A percentile compares a stretch with the other conserved stretches of the same genome.
phyloP scores from a whole-genome alignment of 2,797 vertebrate species.

The Cossypha caffra region DNA sequence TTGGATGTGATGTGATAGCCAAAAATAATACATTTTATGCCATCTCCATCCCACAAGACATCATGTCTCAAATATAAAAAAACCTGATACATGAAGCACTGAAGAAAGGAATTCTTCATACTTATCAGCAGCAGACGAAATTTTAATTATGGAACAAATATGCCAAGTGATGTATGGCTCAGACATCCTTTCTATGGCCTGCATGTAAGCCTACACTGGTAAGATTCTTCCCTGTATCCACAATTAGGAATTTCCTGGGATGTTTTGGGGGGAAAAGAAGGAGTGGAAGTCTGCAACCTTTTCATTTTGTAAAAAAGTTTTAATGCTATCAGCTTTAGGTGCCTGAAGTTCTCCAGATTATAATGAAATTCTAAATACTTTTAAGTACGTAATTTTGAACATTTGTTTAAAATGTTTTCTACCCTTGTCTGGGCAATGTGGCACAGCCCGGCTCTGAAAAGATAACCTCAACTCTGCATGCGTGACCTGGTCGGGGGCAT shows the following conservation, averaged over 20 bases:
- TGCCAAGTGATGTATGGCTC: neutral
- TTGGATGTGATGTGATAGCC: neutral
- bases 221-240: neutral
- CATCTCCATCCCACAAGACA: neutral
- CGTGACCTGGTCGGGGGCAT: neutral
- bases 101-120: neutral
- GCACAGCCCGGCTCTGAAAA: neutral
- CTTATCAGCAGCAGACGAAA: neutral
- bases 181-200: neutral
- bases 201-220: neutral
- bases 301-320: neutral
- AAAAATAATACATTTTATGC: neutral
- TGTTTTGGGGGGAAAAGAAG: neutral
- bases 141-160: neutral
- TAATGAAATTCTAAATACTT: neutral
- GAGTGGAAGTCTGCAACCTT: neutral
- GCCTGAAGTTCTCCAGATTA: neutral
- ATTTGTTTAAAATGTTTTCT: neutral
- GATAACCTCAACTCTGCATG: neutral
- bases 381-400: neutral
- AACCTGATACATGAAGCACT: rapidly evolving
- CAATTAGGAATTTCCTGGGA: neutral
- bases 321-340: neutral
- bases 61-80: neutral
- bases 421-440: rapidly evolving